These are phyloP conservation scores for Drosophila hawaiiensis DNA, from an alignment of 2,888 invertebrate genomes.

Conservation along the genomic window DNA sequence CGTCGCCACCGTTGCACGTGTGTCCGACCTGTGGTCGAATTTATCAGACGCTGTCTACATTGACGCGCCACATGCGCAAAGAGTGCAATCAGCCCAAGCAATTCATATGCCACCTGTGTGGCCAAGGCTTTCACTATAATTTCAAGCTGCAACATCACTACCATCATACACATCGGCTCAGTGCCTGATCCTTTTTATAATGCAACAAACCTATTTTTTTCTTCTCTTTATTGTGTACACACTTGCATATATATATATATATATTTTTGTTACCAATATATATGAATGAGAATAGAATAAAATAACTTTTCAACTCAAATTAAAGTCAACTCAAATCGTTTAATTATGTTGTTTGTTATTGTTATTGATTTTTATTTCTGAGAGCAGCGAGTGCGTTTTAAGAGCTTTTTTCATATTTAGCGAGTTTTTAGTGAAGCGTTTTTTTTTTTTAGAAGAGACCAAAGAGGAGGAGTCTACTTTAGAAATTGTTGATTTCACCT, in stretches of 20 bases:
- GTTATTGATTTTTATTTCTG: neutral
- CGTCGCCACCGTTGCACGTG: constrained; percentile 45
- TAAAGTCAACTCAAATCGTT: constrained; percentile 32
- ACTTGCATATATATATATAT: constrained; percentile 13
- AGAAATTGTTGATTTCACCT: constrained; percentile 25
- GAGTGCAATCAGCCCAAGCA: constrained; percentile 83
- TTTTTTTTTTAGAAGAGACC: neutral
- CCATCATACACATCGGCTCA: constrained; percentile 55
- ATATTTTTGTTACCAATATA: constrained; percentile 39
- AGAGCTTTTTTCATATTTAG: constrained; percentile 58
- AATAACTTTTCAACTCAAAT: constrained; percentile 27
- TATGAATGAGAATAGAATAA: constrained; percentile 18
- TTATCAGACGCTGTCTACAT: constrained; percentile 73
- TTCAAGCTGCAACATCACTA: constrained; percentile 80
- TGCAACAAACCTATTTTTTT: neutral
- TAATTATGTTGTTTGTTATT: constrained; percentile 5
- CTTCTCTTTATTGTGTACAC: constrained; percentile 10
- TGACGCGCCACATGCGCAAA: constrained; percentile 87
- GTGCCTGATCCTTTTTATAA: constrained; percentile 23
- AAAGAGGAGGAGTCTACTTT: constrained; percentile 3
- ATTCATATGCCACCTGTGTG: constrained; percentile 79
- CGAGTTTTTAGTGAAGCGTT: constrained; percentile 10
- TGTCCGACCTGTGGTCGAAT: constrained; percentile 75
- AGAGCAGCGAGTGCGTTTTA: constrained; percentile 27
- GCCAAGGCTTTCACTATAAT: constrained; percentile 83